These are phyloP conservation scores for Taenaris catops DNA, from an alignment of 2,888 invertebrate genomes.

Conservation along the genomic window DNA sequence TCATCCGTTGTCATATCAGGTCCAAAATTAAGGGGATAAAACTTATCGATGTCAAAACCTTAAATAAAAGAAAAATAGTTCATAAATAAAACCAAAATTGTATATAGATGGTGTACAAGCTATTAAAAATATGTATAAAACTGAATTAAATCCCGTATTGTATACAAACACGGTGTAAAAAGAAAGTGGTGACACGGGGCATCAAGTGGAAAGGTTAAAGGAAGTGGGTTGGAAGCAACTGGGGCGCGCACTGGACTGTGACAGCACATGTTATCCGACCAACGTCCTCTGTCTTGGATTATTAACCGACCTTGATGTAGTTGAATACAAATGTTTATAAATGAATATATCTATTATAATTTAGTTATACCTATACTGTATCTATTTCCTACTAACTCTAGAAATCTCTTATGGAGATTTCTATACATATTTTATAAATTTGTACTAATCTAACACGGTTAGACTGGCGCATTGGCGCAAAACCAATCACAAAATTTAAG, in stretches of 20 bases:
- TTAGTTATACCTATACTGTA: too few species aligned
- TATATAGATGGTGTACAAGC: too few species aligned
- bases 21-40: slow-evolving; percentile 56
- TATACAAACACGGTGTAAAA: slow-evolving; percentile 4
- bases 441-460: too few species aligned
- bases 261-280: slow-evolving; percentile 22
- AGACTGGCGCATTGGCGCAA: too few species aligned
- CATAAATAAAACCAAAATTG: too few species aligned
- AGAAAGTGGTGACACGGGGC: slow-evolving; percentile 19
- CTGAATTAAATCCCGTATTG: not conserved
- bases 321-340: too few species aligned
- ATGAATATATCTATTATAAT: too few species aligned
- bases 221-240: slow-evolving; percentile 25
- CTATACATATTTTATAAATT: not conserved
- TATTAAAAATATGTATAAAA: too few species aligned
- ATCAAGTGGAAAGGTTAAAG: slow-evolving; percentile 25
- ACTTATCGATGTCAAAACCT: slow-evolving; percentile 62
- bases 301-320: slow-evolving; percentile 3
- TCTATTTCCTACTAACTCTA: too few species aligned
- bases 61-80: slow-evolving; percentile 48
- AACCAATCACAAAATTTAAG: too few species aligned
- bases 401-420: too few species aligned
- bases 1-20: slow-evolving; percentile 60
- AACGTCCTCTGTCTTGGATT: slow-evolving; percentile 11
- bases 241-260: slow-evolving; percentile 25